Conservation (phyloP, 2,888 invertebrate species). For the Cheilosia vernalis region DNA sequence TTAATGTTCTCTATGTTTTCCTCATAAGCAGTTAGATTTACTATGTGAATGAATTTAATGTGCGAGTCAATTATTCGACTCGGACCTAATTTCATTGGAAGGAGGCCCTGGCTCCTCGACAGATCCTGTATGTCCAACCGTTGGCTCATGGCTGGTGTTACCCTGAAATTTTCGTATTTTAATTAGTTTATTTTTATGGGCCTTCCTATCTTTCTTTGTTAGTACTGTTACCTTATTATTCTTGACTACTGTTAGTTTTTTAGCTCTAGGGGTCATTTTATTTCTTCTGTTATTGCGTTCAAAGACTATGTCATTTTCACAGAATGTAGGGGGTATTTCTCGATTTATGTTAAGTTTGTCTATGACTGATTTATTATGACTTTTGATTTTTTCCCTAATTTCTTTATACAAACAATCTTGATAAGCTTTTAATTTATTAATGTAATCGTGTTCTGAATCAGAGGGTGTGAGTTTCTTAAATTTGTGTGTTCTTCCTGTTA, state of each 20-base stretch:
- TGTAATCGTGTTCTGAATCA: constrained; percentile 26
- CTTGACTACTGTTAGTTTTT: not conserved
- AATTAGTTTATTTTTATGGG: constrained; percentile 9
- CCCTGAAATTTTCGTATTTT: constrained; percentile 8
- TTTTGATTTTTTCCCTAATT: constrained; percentile 6
- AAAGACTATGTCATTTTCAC: constrained; percentile 3
- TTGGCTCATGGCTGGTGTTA: not conserved
- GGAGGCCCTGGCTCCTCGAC: not conserved
- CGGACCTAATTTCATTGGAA: constrained; percentile 15
- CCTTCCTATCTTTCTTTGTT: constrained; percentile 9
- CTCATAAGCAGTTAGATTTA: constrained; percentile 26
- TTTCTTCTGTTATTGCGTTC: not conserved
- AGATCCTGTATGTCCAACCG: constrained; percentile 14
- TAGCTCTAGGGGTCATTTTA: constrained; percentile 22
- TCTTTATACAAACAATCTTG: constrained; percentile 12
- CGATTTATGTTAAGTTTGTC: constrained; percentile 6
- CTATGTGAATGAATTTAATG: constrained; percentile 22
- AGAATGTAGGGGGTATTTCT: not conserved
- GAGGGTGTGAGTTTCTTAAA: not conserved
- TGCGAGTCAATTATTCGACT: constrained; percentile 16
- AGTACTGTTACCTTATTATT: constrained; percentile 11
- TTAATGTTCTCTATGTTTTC: constrained; percentile 32
- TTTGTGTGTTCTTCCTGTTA: constrained; percentile 22
- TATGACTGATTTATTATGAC: not conserved
- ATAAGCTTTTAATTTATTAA: constrained; percentile 22